Evolutionary conservation across 92 coral and sea anemone genomes (phyloP), one percentile per base, ranked within the genome.

Genomic region (Palythoa caribaeorum): DNA sequence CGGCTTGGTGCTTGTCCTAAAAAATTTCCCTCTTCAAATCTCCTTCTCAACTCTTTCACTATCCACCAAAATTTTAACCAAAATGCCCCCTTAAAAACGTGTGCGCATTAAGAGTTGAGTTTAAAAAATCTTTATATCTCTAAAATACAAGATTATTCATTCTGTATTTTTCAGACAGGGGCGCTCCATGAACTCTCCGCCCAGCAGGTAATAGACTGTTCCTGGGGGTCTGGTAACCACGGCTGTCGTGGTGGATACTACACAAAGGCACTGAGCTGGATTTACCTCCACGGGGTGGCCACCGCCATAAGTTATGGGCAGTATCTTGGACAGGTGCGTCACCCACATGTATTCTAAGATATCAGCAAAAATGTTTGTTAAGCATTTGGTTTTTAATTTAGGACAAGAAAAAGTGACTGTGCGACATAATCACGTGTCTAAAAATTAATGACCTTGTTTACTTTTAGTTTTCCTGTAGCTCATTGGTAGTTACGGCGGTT

Each of bases 221-320:
- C 99, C 53, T 97, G 99, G 99, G 99, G 99, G 16, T 95, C 99
- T 91, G 99, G 99, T 20, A 97, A 97, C 96, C 97, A 95, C 36
- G 99, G 99, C 11, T 97, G 99, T 71, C 92, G 95, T 37, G 99
- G 99, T 57, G 99, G 99, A 36, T 97, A 94, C 88, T 97, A 95
- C 85, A 95, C 95, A 87, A 95, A 95, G 88, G 99, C 99, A 1
- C 81, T 97, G 54, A 97, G 99, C 57, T 97, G 99, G 99, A 93
- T 97, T 54, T 97, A 90, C 79, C 88, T 97, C 52, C 93, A 97
- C 83, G 96, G 97, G 28, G 91, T 97, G n/a, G 93, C 97, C 2
- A 92, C 98, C 54, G 99, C 98, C 72, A 88, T 91, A 69, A 94
- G 95, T 69, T 97, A 97, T 79, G 99, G 99, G 78, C 98, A 95